Evolutionary conservation across 2,113 vertebrate genomes (phyloP).

Genomic region (Bujurquina vittata): DNA sequence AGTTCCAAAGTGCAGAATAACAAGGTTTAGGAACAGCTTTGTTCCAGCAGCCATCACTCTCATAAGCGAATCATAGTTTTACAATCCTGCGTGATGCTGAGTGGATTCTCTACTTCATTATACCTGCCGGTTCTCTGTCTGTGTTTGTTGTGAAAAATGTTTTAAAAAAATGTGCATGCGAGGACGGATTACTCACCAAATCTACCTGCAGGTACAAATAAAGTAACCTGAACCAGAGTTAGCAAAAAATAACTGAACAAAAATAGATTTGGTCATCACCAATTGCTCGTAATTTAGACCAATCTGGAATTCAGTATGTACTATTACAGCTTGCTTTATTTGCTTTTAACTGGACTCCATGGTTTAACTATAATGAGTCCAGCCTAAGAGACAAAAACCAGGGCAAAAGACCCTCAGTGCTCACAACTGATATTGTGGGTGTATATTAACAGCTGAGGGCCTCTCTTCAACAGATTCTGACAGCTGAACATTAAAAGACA

Average conservation of each 20-base stretch:
- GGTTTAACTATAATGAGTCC: background rate
- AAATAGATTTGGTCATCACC: background rate
- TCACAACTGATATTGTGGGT: background rate
- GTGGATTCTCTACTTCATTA: background rate
- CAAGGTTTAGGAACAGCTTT: background rate
- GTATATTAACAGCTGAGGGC: slow-evolving; percentile 57
- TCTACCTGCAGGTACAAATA: background rate
- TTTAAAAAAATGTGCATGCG: too few relatives aligned
- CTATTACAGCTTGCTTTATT: background rate
- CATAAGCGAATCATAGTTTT: background rate
- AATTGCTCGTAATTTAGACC: background rate
- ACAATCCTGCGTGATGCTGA: background rate
- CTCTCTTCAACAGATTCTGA: slow-evolving; percentile 6
- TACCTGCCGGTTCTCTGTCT: background rate
- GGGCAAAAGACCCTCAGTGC: background rate
- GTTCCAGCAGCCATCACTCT: background rate
- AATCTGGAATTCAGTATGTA: background rate
- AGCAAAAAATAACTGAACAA: background rate
- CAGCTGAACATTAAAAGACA: slow-evolving; percentile 66
- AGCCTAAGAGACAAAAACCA: background rate
- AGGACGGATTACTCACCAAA: background rate
- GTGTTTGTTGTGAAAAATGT: background rate
- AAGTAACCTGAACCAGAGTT: background rate
- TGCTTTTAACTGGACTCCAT: background rate
- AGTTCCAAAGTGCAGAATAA: background rate